Evolutionary conservation across 2,113 vertebrate species (phyloP).

Genomic region (Physeter macrocephalus): DNA sequence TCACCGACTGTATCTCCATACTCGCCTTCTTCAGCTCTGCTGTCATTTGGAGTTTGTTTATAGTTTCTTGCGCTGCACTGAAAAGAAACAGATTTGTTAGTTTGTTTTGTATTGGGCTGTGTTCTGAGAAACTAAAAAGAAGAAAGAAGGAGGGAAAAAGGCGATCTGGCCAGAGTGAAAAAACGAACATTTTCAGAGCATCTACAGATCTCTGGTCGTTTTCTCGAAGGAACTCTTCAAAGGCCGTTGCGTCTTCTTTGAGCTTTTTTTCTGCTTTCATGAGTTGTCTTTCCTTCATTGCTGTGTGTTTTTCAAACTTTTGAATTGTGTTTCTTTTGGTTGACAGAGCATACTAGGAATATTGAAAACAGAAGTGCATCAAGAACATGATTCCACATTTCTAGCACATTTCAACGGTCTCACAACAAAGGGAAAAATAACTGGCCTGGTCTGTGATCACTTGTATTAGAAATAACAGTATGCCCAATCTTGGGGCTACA

Average conservation of each 20-base stretch:
- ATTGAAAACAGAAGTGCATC: background rate
- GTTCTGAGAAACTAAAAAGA: background rate
- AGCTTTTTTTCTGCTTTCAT: constrained; percentile 69
- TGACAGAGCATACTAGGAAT: constrained; percentile 70
- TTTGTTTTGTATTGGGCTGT: background rate
- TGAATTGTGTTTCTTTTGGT: constrained; percentile 72
- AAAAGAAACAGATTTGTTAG: constrained; percentile 2
- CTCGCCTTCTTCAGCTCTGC: constrained; percentile 67
- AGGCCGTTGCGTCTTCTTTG: constrained; percentile 67
- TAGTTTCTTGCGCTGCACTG: constrained; percentile 77
- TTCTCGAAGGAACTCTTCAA: constrained; percentile 78
- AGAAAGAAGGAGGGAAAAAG: background rate
- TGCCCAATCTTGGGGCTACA: background rate
- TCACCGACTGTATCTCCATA: constrained; percentile 68
- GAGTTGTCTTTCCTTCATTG: constrained; percentile 55
- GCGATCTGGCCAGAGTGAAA: background rate
- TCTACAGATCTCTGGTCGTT: constrained; percentile 75
- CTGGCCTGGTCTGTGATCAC: background rate
- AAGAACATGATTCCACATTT: background rate
- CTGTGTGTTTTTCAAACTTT: constrained; percentile 56
- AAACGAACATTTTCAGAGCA: constrained; percentile 75
- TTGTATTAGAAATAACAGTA: background rate
- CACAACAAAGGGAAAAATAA: background rate
- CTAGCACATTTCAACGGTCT: background rate
- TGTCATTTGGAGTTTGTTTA: constrained; percentile 70